These are phyloP conservation scores for Catharus ustulatus DNA, from an alignment of 2,797 vertebrate species.

Conservation along the genomic window DNA sequence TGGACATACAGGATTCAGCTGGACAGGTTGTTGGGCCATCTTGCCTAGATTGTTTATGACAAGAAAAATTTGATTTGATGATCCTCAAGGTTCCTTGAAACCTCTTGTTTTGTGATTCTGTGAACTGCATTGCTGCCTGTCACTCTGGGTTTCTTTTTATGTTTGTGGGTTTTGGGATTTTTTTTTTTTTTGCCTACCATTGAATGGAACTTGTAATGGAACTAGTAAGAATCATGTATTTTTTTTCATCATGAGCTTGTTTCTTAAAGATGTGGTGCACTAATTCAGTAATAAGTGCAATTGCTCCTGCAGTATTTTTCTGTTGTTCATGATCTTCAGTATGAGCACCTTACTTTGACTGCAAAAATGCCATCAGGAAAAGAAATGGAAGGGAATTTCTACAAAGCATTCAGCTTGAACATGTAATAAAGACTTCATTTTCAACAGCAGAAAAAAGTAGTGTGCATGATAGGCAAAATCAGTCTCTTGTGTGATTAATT, in stretches of 20 bases:
- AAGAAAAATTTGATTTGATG: neutral
- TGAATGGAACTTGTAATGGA: neutral
- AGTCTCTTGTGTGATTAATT: neutral
- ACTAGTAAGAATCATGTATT: neutral
- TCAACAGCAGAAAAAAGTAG: neutral
- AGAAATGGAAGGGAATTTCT: neutral
- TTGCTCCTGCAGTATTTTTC: neutral
- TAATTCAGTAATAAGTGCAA: neutral
- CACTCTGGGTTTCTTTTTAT: neutral
- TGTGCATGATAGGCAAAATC: constrained; percentile 1
- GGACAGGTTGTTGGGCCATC: neutral
- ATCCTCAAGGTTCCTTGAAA: neutral
- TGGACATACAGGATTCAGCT: neutral
- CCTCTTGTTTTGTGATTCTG: neutral
- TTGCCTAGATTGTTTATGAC: neutral
- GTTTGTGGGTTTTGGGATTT: neutral
- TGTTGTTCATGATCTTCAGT: neutral
- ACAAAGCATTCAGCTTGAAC: neutral
- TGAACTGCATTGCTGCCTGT: neutral
- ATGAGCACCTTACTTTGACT: neutral
- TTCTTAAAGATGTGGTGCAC: neutral
- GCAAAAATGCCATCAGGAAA: neutral
- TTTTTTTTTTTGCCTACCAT: neutral
- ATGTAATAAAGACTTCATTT: constrained; percentile 17
- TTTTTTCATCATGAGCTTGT: neutral